These are phyloP conservation scores for Halichoeres trimaculatus DNA, from an alignment of 2,113 vertebrate species.

Conservation along the genomic window DNA sequence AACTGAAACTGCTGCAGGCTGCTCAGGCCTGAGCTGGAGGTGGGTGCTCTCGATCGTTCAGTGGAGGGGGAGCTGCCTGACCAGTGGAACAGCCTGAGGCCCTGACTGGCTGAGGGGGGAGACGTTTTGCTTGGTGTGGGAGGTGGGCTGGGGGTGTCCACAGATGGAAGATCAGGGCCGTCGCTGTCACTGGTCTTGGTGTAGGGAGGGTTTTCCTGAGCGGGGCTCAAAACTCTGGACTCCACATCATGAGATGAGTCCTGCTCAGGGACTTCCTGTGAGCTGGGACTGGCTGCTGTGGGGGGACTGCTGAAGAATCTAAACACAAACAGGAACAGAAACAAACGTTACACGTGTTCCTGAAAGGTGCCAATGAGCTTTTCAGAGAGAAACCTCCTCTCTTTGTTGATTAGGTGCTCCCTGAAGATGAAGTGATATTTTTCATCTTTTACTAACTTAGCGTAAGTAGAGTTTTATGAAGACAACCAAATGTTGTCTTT, in stretches of 20 bases:
- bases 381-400: too few species aligned
- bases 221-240: neutral
- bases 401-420: too few species aligned
- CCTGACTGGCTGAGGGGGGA: slow-evolving; percentile 57
- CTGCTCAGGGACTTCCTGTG: slow-evolving; percentile 10
- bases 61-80: slow-evolving; percentile 52
- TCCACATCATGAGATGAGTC: neutral
- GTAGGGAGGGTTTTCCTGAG: neutral
- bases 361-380: too few species aligned
- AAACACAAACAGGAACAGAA: too few species aligned
- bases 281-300: slow-evolving; percentile 11
- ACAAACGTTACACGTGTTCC: too few species aligned
- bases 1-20: slow-evolving; percentile 82
- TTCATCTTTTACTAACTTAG: too few species aligned
- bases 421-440: too few species aligned
- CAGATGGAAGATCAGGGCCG: slow-evolving; percentile 8
- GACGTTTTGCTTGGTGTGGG: neutral
- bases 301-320: slow-evolving; percentile 87
- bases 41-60: slow-evolving; percentile 26
- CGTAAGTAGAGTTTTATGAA: too few species aligned
- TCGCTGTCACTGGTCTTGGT: slow-evolving; percentile 11
- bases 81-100: slow-evolving; percentile 81
- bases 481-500: too few species aligned
- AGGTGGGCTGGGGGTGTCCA: slow-evolving; percentile 60
- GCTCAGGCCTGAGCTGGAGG: slow-evolving; percentile 35